Conservation (phyloP, 2,888 invertebrate species). For the Hemicrepidius hirtus region DNA sequence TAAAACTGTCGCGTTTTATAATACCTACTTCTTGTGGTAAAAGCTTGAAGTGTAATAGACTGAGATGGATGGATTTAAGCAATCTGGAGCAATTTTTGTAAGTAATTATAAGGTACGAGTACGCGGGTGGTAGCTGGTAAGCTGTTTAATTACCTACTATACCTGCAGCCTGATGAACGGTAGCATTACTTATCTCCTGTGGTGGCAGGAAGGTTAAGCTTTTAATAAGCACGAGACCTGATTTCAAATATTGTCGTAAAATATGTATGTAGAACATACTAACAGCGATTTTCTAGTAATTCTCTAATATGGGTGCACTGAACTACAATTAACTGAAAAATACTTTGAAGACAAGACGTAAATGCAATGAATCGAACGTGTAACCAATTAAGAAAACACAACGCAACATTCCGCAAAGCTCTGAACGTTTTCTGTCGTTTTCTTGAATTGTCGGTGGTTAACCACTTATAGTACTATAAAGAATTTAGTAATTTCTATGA, state of each 20-base stretch:
- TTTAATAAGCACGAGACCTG: slow-evolving; percentile 24
- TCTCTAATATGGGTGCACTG: slow-evolving; percentile 36
- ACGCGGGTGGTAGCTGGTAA: slow-evolving; percentile 28
- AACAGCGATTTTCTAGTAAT: background rate
- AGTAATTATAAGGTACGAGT: slow-evolving; percentile 25
- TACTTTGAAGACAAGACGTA: slow-evolving; percentile 46
- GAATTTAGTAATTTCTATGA: slow-evolving; percentile 31
- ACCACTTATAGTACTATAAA: slow-evolving; percentile 38
- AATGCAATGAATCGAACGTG: slow-evolving; percentile 46
- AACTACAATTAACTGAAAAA: slow-evolving; percentile 47
- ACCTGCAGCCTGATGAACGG: slow-evolving; percentile 28
- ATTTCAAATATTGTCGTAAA: slow-evolving; percentile 28
- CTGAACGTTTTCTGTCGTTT: slow-evolving; percentile 40
- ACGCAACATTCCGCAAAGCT: slow-evolving; percentile 46
- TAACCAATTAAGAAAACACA: slow-evolving; percentile 48
- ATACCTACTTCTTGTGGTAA: background rate
- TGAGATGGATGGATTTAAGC: slow-evolving; percentile 1
- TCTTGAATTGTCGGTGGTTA: slow-evolving; percentile 45
- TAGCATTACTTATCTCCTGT: slow-evolving; percentile 34
- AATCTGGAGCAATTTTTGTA: slow-evolving; percentile 29
- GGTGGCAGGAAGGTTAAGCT: slow-evolving; percentile 29
- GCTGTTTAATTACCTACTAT: slow-evolving; percentile 31
- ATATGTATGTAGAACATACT: background rate
- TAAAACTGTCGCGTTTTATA: too few relatives aligned
- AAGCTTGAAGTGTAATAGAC: background rate